These are phyloP conservation scores for Phyllotreta striolata DNA, from an alignment of 2,888 invertebrate genomes.

Conservation along the genomic window DNA sequence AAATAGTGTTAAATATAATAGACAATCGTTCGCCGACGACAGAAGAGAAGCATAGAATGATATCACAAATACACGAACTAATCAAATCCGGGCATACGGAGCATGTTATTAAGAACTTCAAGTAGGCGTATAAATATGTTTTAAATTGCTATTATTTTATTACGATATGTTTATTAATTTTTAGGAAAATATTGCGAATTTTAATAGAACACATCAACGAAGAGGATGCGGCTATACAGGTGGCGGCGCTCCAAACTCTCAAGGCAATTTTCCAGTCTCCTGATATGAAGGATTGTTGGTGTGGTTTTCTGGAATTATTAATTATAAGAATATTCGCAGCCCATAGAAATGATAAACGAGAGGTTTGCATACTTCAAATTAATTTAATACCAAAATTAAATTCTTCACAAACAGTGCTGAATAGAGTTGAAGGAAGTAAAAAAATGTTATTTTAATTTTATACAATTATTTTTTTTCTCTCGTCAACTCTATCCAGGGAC, in stretches of 20 bases:
- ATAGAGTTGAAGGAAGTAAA: too few species aligned
- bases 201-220: conserved; percentile 76
- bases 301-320: conserved; percentile 89
- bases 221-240: conserved; percentile 70
- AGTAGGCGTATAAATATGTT: conserved; percentile 52
- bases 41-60: conserved; percentile 57
- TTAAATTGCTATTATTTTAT: conserved; percentile 22
- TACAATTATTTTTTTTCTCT: too few species aligned
- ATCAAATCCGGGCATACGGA: conserved; percentile 64
- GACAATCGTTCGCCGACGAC: conserved; percentile 54
- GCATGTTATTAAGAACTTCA: conserved; percentile 64
- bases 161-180: conserved; percentile 26
- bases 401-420: background rate
- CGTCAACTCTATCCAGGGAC: too few species aligned
- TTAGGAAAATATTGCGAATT: conserved; percentile 75
- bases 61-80: conserved; percentile 61
- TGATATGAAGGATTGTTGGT: conserved; percentile 80
- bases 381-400: background rate
- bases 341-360: conserved; percentile 76
- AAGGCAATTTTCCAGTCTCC: conserved; percentile 85
- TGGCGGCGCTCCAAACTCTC: conserved; percentile 80
- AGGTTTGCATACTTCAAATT: conserved; percentile 58
- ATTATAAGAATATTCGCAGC: conserved; percentile 88
- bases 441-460: too few species aligned
- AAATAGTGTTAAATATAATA: conserved; percentile 59